Evolutionary conservation across 2,888 invertebrate genomes (phyloP).

Genomic region (Hesperia comma): DNA sequence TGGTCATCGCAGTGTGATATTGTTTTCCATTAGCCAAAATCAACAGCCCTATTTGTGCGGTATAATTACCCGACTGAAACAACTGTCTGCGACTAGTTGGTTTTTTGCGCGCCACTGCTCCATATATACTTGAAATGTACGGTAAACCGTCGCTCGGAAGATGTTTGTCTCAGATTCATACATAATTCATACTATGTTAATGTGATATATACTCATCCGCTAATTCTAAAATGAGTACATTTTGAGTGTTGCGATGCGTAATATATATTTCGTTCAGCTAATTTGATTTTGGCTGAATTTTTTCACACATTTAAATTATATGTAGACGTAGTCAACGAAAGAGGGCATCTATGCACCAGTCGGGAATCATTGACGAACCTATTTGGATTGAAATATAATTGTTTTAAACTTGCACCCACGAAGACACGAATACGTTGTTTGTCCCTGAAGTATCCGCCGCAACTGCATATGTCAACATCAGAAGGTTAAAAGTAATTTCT

Average conservation of each 20-base stretch:
- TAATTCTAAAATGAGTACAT: conserved; percentile 21
- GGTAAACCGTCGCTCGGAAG: conserved; percentile 18
- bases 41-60: conserved; percentile 27
- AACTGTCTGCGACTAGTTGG: conserved; percentile 38
- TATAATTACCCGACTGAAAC: conserved; percentile 42
- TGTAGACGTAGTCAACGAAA: no score
- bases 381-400: no score
- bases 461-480: no score
- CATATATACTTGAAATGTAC: conserved; percentile 31
- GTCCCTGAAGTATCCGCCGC: no score
- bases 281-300: background rate
- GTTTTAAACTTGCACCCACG: no score
- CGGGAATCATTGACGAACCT: no score
- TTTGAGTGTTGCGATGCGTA: background rate
- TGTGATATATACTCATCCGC: conserved; percentile 22
- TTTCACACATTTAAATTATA: no score
- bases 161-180: conserved; percentile 29
- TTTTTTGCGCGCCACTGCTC: conserved; percentile 28
- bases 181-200: conserved; percentile 34
- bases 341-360: no score
- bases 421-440: no score
- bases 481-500: no score
- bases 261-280: background rate
- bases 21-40: background rate
- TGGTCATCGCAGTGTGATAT: background rate